Evolutionary conservation across 1,140 invertebrate species (phyloP), one percentile per base, ranked within the genome.

Genomic region (Cyclargus thomasi): DNA sequence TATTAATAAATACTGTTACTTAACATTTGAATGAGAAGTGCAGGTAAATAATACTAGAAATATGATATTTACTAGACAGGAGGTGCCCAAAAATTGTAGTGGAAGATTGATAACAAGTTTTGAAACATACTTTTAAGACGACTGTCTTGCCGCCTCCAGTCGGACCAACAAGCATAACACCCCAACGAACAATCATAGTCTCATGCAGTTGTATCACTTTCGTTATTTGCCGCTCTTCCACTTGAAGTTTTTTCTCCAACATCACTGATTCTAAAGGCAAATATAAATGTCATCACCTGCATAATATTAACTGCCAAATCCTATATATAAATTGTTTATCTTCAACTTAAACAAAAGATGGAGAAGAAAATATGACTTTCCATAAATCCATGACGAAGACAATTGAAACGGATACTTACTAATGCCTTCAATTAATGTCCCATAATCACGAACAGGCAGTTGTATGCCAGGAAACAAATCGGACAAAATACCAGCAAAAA

Each of bases 121-220:
- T 6, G n/a, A 65, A 14, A 76, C 82, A 88, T 77, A 94, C 94
- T 68, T 92, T 91, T 18, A 95, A 85, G 7, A 96, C 93, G 8
- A 94, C 93, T 0, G 95, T 94, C 86, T 97, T 97, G 4, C 96
- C 95, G 1, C 95, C 94, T 55, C 96, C 96, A 0, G 97, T 97
- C 2, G 96, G 95, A 6, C 97, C 97, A 10, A 98, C 97, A 23
- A 98, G 91, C 96, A 98, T 98, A 18, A 98, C 97, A 20, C 97
- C 97, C 92, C 97, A 97, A 36, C 97, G 92, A 1, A 98, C 97
- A 76, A 95, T 94, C 95, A 98, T 96, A 57, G 97, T 98, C 85
- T 98, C 97, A 78, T 97, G 96, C 10, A 98, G 89, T 85, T 97
- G 95, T 55, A 96, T 94, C 22, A 95, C 94, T 92, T 98, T 98